Evolutionary conservation across 2,888 invertebrate species (phyloP).

Genomic region (Caenorhabditis drosophilae): DNA sequence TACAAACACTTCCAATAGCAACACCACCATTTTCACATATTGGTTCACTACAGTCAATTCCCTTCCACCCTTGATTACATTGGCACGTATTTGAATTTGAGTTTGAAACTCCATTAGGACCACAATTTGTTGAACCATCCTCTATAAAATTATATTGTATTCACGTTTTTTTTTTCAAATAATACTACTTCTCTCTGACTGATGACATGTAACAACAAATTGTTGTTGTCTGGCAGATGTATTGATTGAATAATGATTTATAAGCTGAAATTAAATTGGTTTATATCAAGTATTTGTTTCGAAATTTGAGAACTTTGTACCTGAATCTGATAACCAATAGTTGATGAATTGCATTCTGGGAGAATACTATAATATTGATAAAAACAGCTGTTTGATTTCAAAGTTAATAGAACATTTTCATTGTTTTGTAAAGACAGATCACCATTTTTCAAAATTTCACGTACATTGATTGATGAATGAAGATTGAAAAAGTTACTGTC

Average conservation of each 20-base stretch:
- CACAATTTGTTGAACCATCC: conserved; percentile 3
- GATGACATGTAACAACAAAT: conserved; percentile 18
- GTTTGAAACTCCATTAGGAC: conserved; percentile 13
- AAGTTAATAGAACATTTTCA: too few relatives aligned
- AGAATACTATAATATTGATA: conserved; percentile 13
- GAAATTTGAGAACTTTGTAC: conserved; percentile 1
- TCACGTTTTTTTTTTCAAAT: background rate
- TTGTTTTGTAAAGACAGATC: background rate
- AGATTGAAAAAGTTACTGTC: background rate
- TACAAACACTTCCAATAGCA: conserved; percentile 19
- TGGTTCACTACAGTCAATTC: conserved; percentile 23
- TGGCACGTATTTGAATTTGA: background rate
- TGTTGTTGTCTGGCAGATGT: conserved; percentile 14
- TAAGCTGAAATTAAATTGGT: background rate
- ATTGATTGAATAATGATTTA: background rate
- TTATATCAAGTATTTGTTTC: background rate
- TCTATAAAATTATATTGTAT: too few relatives aligned
- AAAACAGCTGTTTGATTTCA: conserved; percentile 9
- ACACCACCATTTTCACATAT: conserved; percentile 14
- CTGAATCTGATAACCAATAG: conserved; percentile 27
- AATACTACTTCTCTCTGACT: conserved; percentile 8
- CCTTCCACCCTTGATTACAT: conserved; percentile 7
- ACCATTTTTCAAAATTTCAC: conserved; percentile 12
- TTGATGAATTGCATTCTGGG: conserved; percentile 6
- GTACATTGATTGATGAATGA: conserved; percentile 8